Base-by-base conservation (phyloP, 2,888 invertebrate genomes). In the Silvanus unidentatus region DNA sequence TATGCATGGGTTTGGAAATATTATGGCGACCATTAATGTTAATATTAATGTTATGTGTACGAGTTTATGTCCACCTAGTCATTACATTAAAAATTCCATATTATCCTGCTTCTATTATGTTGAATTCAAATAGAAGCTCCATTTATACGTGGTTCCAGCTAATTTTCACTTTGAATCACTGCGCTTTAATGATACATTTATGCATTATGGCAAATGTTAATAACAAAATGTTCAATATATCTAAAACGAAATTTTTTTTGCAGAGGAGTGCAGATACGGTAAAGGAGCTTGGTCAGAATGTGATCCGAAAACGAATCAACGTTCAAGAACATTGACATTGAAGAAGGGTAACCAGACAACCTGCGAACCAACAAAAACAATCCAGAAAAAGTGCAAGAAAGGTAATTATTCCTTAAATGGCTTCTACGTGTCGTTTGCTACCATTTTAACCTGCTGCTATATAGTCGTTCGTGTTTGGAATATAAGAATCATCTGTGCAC, bases 311-410 rank as follows among this genome's bases (percentile, higher is more conserved):
- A 85, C 86, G 49, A 91, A 92, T 72, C 81, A 84, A 64, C 80
- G 91, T 58, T 83, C 87, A 42, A 78, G 92, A 57, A 88, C 86
- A 50, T 77, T 92, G 57, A 90, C 86, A 16, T 74, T 93, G 63
- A 92, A 92, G 75, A 89, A 88, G 68, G 90, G 90, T 30, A 88
- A 89, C 69, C 75, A 78, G 34, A 78, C 82, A 49, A 80, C 79
- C 58, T 92, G 92, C 71, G 89, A 90, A 68, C 81, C 80, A 55
- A 82, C 85, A 59, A 90, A 89, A 75, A 88, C 84, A 49, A 87
- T 92, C 60, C 86, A 88, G 72, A 91, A 91, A 76, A 91, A 90
- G 67, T 92, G 92, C 82, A 92, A 90, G 77, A 91, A 90, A 81
- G 88, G 91, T 89, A 75, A 68, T 40, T 43, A 22, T 47, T 34